Evolutionary conservation across 2,888 invertebrate genomes (phyloP).

Genomic region (Plutella xylostella): DNA sequence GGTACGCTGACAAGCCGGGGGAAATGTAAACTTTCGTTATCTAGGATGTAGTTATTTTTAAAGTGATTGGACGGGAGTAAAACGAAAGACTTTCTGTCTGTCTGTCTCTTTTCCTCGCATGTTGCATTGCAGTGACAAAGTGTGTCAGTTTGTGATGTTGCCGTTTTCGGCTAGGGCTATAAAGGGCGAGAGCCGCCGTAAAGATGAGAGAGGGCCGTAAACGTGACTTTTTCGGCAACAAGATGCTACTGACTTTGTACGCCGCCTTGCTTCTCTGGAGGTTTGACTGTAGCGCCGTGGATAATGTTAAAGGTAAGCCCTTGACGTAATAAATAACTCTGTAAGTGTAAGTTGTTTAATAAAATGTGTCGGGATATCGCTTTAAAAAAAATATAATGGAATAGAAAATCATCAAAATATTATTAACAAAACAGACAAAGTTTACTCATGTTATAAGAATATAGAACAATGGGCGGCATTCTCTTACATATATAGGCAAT

Average conservation of each 20-base stretch:
- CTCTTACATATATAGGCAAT: no score
- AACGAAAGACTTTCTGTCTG: not conserved
- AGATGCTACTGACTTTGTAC: conserved; percentile 54
- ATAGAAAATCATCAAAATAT: no score
- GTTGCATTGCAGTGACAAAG: conserved; percentile 9
- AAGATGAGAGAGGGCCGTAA: conserved; percentile 52
- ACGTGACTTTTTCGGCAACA: conserved; percentile 41
- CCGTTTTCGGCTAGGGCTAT: conserved; percentile 34
- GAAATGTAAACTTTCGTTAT: conserved; percentile 24
- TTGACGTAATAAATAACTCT: no score
- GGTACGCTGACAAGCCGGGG: conserved; percentile 23
- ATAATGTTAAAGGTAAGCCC: conserved; percentile 55
- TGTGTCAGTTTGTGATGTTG: conserved; percentile 45
- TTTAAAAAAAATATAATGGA: no score
- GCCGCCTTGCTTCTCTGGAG: conserved; percentile 53
- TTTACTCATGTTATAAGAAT: no score
- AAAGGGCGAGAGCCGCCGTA: conserved; percentile 43
- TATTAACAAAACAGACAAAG: no score
- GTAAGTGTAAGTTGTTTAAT: no score
- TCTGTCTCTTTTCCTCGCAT: conserved; percentile 22
- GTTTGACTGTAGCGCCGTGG: conserved; percentile 49
- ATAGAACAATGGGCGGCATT: no score
- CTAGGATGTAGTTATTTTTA: conserved; percentile 22
- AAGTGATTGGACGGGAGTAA: conserved; percentile 13
- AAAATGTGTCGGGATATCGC: no score